A percentile compares a stretch with the other conserved stretches of the same genome.
Conservation (phyloP, 2,888 invertebrate species). For the Pandemis corylana region DNA sequence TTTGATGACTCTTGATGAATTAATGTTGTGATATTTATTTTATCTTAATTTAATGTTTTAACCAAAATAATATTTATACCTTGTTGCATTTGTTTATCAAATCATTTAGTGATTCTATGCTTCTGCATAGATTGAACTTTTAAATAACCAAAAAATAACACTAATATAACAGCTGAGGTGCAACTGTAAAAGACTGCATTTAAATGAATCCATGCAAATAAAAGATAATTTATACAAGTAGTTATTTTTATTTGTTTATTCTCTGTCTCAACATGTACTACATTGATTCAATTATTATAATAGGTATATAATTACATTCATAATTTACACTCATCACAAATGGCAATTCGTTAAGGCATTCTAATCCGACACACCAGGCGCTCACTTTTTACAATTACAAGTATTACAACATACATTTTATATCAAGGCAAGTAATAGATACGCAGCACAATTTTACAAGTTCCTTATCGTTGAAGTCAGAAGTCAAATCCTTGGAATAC, state of each 20-base stretch:
- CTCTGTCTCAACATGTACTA: constrained; percentile 79
- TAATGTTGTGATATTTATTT: constrained; percentile 41
- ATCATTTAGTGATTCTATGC: constrained; percentile 1
- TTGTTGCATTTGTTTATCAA: constrained; percentile 30
- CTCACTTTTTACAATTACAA: constrained; percentile 50
- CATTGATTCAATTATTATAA: constrained; percentile 65
- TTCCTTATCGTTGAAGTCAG: constrained; percentile 34
- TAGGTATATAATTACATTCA: constrained; percentile 63
- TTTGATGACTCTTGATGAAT: constrained; percentile 90
- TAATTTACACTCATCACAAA: constrained; percentile 76
- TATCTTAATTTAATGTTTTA: constrained; percentile 29
- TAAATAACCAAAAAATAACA: neutral
- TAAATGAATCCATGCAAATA: constrained; percentile 47
- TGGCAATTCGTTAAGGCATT: constrained; percentile 78
- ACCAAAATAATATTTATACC: constrained; percentile 33
- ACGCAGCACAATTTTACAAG: constrained; percentile 47
- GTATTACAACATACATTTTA: constrained; percentile 51
- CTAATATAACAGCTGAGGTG: neutral
- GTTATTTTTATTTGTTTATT: constrained; percentile 76
- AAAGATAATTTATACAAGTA: constrained; percentile 79
- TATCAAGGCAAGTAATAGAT: constrained; percentile 58
- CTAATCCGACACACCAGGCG: constrained; percentile 55
- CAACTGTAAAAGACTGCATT: constrained; percentile 12
- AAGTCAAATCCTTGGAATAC: neutral
- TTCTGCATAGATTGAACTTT: constrained; percentile 3